phyloP scores from a whole-genome alignment of 2,113 vertebrate species.

The Salminus brasiliensis region DNA sequence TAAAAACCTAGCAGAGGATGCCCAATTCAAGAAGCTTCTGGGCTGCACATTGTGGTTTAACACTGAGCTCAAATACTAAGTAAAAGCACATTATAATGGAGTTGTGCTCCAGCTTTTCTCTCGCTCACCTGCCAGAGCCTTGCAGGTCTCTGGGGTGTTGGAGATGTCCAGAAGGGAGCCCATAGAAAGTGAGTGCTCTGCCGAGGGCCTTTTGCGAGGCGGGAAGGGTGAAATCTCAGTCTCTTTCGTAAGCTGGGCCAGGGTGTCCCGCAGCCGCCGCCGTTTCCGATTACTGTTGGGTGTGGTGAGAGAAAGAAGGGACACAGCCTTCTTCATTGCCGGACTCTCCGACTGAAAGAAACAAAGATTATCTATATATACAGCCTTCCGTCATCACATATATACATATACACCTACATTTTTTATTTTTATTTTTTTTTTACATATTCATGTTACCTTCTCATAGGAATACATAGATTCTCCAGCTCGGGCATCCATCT shows the following conservation, averaged over 20 bases:
- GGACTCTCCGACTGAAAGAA: constrained; percentile 84
- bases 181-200: constrained; percentile 91
- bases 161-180: constrained; percentile 95
- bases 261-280: constrained; percentile 88
- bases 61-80: neutral
- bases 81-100: neutral
- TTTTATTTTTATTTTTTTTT: neutral
- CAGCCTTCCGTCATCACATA: too few relatives aligned
- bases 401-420: neutral
- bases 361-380: neutral
- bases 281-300: constrained; percentile 93
- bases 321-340: constrained; percentile 93
- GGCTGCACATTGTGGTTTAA: neutral
- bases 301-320: constrained; percentile 89
- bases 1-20: neutral
- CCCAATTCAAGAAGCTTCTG: neutral
- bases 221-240: constrained; percentile 91
- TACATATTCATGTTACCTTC: constrained; percentile 80
- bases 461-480: constrained; percentile 97
- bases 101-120: too few relatives aligned
- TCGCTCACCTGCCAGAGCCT: constrained; percentile 80
- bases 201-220: constrained; percentile 90
- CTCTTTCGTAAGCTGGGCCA: constrained; percentile 92
- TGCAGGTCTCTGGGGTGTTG: constrained; percentile 90
- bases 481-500: constrained; percentile 97